phyloP scores from a whole-genome alignment of 2,797 vertebrate genomes.

The Apogon talboti region DNA sequence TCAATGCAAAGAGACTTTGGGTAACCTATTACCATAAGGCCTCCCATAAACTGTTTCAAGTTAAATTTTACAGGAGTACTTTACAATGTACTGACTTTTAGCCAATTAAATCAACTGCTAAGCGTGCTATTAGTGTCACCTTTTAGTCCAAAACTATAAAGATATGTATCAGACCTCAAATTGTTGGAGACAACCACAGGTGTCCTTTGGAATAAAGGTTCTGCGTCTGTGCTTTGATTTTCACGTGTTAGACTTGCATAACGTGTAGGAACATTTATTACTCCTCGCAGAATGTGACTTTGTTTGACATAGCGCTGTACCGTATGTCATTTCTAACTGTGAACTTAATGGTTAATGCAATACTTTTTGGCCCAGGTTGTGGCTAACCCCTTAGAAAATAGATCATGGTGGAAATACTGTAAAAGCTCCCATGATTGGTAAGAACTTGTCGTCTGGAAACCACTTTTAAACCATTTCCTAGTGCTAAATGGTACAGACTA shows the following conservation, averaged over 20 bases:
- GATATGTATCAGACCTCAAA: constrained; percentile 20
- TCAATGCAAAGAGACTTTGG: constrained; percentile 1
- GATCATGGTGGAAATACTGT: constrained; percentile 29
- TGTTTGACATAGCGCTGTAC: no score
- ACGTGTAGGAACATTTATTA: constrained; percentile 5
- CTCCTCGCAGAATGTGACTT: constrained; percentile 8
- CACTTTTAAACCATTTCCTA: constrained; percentile 38
- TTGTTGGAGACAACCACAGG: constrained; percentile 37
- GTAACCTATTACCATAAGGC: constrained; percentile 24
- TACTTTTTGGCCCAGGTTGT: constrained; percentile 8
- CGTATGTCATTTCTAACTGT: constrained; percentile 11
- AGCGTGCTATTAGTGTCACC: constrained; percentile 23
- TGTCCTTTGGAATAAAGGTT: constrained; percentile 42
- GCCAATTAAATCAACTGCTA: constrained; percentile 30
- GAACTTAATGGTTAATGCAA: constrained; percentile 18
- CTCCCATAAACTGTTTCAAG: constrained; percentile 44
- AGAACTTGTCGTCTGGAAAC: constrained; percentile 40
- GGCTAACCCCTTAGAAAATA: constrained; percentile 20
- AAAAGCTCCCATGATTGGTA: constrained; percentile 29
- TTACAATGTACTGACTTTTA: constrained; percentile 33
- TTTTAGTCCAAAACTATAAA: constrained; percentile 34
- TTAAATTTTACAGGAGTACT: constrained; percentile 42
- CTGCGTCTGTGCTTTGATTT: constrained; percentile 31
- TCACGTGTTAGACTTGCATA: constrained; percentile 12
- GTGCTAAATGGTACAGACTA: constrained; percentile 28